Evolutionary conservation across 2,113 vertebrate genomes (phyloP), one percentile per base, ranked within the genome.

Genomic region (Melanocharis versteri): DNA sequence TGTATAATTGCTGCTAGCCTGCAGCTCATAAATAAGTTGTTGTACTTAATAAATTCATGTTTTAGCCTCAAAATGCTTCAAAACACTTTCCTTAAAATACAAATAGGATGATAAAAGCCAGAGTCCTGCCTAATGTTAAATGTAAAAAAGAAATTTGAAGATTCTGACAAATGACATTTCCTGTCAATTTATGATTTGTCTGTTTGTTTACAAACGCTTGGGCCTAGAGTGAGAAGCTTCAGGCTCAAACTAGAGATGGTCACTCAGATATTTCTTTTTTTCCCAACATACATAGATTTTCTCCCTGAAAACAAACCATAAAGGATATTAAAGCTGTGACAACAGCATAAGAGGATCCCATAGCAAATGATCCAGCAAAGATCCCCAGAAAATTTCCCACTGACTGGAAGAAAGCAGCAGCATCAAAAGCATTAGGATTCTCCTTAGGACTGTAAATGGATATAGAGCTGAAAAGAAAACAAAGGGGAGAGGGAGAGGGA

Each of bases 311-410:
- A 78, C 54, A 93, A 93, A 47, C 37, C 28, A 39, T 28, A 98
- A 99, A 99, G 98, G 98, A 99, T 99, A 99, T 99, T 94, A 99
- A 96, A 66, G 98, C 98, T 48, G 98, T 99, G 94, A 98, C 97
- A 68, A 99, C 90, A 42, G 98, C 98, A 45, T 98, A 99, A 1
- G 97, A 96, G 23, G 98, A 98, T 75, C 98, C 98, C 96, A 98
- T 97, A 44, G 98, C 97, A 94, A 99, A 98, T 1, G 98, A 99
- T 86, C 98, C 98, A 13, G 96, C 97, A 77, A 99, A 98, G 90
- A 99, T 98, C 11, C 97, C 95, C 31, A 98, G 96, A 93, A 99
- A 99, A 94, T 98, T 98, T 90, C 98, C 98, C 57, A 97, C 96
- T 5, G 97, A 98, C 87, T 97, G 97, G 97, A 99, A 98, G 95